Base-by-base conservation (phyloP, 2,113 vertebrate species). In the Amia ocellicauda region DNA sequence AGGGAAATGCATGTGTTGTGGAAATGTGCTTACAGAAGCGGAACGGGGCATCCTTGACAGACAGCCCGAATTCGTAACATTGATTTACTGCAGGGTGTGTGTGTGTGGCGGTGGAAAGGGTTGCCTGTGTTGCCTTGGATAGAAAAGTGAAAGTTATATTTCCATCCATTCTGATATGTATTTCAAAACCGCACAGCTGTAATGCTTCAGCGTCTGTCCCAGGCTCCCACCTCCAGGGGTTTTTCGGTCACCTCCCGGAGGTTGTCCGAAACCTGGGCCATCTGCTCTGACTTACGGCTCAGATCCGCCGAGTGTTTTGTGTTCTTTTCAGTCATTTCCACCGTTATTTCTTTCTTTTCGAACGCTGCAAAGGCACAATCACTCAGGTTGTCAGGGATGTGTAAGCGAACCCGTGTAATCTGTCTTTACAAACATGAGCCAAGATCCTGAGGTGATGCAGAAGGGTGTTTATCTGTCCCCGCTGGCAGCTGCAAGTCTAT, bases 391-490 rank as follows among this genome's bases (percentile, higher is more conserved):
- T 47, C 43, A 47, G 16, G n/a, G 13, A n/a, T 14, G 10, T 47
- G 13, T 47, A 47, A 17, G 43, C 13, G 3, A 17, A 16, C 7
- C 43, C 43, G 13, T 14, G 13, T 47, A 47, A 47, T 17, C n/a
- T n/a, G 43, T n/a, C 13, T 14, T 47, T 8, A n/a, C 43, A 47
- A 47, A 47, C n/a, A 47, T 8, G 43, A 47, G n/a, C 7, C 4
- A 14, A 4, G 3, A n/a, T 47, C 43, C n/a, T 14, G 43, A 16
- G 31, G 31, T 5, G 31, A 36, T 36, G 31, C 31, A 47, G 13
- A n/a, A 47, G 43, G 43, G 43, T 47, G 43, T 47, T 47, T 47
- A 47, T 47, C 43, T 47, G 43, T 47, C n/a, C 7, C n/a, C 14
- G 10, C 31, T 36, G 11, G 31, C 31, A 36, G 31, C 31, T 36